Evolutionary conservation across 2,888 invertebrate genomes (phyloP), one percentile per base, ranked within the genome.

Genomic region (Acrocyrtus sp.): DNA sequence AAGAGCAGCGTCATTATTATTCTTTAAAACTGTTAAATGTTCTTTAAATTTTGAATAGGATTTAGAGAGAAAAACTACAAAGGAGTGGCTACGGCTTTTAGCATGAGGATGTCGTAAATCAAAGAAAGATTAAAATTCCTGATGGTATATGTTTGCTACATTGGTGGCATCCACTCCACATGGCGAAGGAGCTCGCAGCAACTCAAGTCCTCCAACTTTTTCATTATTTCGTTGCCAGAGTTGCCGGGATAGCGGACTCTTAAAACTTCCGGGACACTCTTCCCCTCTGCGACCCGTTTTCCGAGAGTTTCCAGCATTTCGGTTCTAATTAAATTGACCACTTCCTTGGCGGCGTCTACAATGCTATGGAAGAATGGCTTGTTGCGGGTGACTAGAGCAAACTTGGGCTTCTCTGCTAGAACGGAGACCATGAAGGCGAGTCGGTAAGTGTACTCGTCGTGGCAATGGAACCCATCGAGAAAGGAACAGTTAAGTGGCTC

Each of bases 391-490:
- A 6, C 50, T 27, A 61, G 17, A 47, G 50, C 39, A 50, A 61
- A 50, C 29, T 58, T 58, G 26, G 19, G 19, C 47, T 58, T 58
- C 43, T 58, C 47, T 26, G 45, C 47, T 8, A 54, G 19, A 8
- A 47, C 58, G 8, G 27, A 39, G 24, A 47, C 27, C 27, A 58
- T 19, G 21, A 48, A 60, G 21, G 50, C 39, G 22, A 15, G n/a
- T 0, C 15, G 8, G 24, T 60, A 22, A 1, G n/a, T 60, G 19
- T 22, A 19, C 34, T n/a, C 50, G 17, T 61, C n/a, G n/a, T 50
- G 61, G 48, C 61, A 61, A 21, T 50, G 48, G 61, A 50, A 61
- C 48, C 50, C 39, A 4, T 34, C 24, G 21, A 61, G 26, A 21
- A 50, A 61, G 24, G 21, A 48, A 17, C 34, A 29, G 50, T n/a